Conservation (phyloP, 2,113 vertebrate species). For the Paramormyrops kingsleyae region DNA sequence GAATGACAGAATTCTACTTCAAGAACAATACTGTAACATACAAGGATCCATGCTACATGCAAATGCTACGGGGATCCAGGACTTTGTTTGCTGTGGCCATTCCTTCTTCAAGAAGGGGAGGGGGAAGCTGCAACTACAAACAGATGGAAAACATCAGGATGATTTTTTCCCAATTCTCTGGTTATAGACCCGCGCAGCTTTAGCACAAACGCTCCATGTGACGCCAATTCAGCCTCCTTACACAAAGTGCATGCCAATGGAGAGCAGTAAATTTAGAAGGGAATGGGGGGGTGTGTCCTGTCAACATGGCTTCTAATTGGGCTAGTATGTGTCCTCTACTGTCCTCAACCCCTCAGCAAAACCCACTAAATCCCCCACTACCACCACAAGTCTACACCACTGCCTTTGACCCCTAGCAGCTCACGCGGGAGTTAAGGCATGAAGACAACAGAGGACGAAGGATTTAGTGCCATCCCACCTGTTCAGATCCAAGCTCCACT, state of each 20-base stretch:
- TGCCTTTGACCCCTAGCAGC: not conserved
- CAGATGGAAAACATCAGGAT: not conserved
- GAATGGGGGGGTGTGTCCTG: not conserved
- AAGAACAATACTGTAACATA: not conserved
- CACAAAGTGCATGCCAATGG: not conserved
- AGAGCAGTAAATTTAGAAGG: constrained; percentile 8
- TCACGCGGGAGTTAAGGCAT: not conserved
- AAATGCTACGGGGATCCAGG: not conserved
- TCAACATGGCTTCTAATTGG: constrained; percentile 2
- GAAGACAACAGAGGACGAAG: not conserved
- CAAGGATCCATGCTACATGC: not conserved
- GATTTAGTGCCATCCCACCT: not conserved
- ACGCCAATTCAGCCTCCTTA: not conserved
- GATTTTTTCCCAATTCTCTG: not conserved
- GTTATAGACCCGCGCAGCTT: not conserved
- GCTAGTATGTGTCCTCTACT: not conserved
- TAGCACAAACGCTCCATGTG: not conserved
- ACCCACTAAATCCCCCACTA: not conserved
- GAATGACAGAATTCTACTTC: not conserved
- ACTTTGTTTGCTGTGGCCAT: not conserved
- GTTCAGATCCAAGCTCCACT: not conserved
- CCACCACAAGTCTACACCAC: not conserved
- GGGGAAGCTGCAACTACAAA: not conserved
- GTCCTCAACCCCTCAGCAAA: not conserved
- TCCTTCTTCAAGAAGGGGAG: not conserved